Conservation (phyloP, 2,113 vertebrate species). For the Burhinus oedicnemus region DNA sequence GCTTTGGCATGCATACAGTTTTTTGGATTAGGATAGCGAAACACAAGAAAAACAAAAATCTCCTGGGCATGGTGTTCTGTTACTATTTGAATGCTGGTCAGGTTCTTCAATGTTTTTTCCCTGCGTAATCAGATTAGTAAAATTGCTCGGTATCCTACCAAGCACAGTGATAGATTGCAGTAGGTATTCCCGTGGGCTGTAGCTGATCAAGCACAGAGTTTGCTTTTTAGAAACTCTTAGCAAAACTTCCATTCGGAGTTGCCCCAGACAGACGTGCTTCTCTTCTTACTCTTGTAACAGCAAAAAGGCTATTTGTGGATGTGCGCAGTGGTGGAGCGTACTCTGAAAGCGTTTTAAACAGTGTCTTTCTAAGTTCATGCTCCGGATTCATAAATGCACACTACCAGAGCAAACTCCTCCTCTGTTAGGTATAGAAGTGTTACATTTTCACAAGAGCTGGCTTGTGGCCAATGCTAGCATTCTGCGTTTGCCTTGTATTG, state of each 20-base stretch:
- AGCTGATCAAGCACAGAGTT: neutral
- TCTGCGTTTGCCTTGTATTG: neutral
- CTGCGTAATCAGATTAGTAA: neutral
- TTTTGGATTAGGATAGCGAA: neutral
- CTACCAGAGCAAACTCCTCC: neutral
- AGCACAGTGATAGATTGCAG: accelerated
- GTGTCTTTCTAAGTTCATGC: too few species aligned
- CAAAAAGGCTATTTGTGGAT: neutral
- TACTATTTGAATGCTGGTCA: neutral
- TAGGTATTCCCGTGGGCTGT: neutral
- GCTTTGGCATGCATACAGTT: neutral
- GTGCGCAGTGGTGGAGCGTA: accelerated
- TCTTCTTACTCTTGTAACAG: too few species aligned
- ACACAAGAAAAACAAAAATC: neutral
- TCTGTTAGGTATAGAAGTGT: accelerated
- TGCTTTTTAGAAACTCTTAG: neutral
- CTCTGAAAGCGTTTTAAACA: too few species aligned
- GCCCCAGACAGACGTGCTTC: too few species aligned
- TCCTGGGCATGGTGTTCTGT: neutral
- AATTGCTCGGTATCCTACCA: neutral
- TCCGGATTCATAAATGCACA: too few species aligned
- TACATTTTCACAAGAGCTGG: neutral
- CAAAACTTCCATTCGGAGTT: too few species aligned
- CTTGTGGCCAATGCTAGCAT: neutral
- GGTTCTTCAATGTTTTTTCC: neutral